Evolutionary conservation across 2,888 invertebrate genomes (phyloP), one percentile per base, ranked within the genome.

Genomic region (Lithophane leautieri): DNA sequence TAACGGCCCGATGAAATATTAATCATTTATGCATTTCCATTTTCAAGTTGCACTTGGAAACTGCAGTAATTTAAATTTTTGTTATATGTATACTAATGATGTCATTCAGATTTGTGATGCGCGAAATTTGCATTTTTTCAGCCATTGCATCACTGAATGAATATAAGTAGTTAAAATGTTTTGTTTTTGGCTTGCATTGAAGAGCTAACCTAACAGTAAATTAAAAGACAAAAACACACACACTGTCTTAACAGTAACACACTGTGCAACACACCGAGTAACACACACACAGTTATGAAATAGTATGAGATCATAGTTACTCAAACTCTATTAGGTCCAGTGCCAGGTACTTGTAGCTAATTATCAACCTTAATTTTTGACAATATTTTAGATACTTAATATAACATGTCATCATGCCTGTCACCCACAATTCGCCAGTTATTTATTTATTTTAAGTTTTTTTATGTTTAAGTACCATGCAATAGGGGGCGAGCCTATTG

Each of bases 1-100:
- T 70, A 76, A 76, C 63, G 66, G 40, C n/a, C 11, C n/a, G 63
- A 72, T 85, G 63, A 85, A 82, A 78, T 78, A 82, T 85, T 82
- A 85, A 82, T 85, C 56, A 73, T 25, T 72, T 67, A 62, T 60
- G 61, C 50, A 83, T 70, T 82, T 67, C 52, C 72, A 74, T 81
- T 75, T 70, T 72, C 25, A 75, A 69, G 40, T 67, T 62, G 52
- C 28, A 54, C 52, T 66, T 62, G 52, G 19, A 12, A 70, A 47
- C n/a, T 70, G 40, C 22, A 58, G 28, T 60, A 60, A 47, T 54
- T 69, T 52, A 0, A 16, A n/a, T 79, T 69, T 44, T 73, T n/a
- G 47, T 34, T 22, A 14, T 70, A n/a, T n/a, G n/a, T n/a, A 78
- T 63, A 28, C 56, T 61, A 19, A 54, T 50, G 19, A 19, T 2